These are phyloP conservation scores for Neotoxoptera formosana DNA, from an alignment of 1,140 invertebrate species.

Conservation along the genomic window DNA sequence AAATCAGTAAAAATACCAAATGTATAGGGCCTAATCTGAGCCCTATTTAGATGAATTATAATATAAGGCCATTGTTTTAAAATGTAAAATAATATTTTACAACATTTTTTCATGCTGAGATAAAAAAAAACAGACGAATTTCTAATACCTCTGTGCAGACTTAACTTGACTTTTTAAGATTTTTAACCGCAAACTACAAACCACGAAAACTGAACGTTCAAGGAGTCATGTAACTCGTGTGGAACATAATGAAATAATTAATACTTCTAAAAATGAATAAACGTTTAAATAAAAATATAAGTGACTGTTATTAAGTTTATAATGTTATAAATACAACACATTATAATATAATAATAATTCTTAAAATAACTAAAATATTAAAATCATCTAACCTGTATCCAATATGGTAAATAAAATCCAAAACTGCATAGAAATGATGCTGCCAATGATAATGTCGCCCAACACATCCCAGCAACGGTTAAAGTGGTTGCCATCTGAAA, in stretches of 20 bases:
- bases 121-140: neutral
- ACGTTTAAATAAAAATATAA: neutral
- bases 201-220: neutral
- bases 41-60: neutral
- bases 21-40: too few relatives aligned
- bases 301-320: neutral
- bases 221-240: neutral
- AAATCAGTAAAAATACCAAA: too few relatives aligned
- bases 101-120: neutral
- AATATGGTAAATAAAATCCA: constrained; percentile 76
- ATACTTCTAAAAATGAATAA: neutral
- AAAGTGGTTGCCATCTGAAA: constrained; percentile 66
- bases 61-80: neutral
- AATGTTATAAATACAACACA: neutral
- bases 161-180: neutral
- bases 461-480: constrained; percentile 71
- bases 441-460: constrained; percentile 71
- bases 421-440: constrained; percentile 71
- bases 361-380: neutral
- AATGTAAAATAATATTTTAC: neutral
- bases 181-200: neutral
- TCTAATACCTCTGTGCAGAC: neutral
- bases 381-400: constrained; percentile 69
- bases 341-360: neutral
- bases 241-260: neutral